Conservation (phyloP, 2,113 vertebrate species). For the Aptenodytes forsteri region DNA sequence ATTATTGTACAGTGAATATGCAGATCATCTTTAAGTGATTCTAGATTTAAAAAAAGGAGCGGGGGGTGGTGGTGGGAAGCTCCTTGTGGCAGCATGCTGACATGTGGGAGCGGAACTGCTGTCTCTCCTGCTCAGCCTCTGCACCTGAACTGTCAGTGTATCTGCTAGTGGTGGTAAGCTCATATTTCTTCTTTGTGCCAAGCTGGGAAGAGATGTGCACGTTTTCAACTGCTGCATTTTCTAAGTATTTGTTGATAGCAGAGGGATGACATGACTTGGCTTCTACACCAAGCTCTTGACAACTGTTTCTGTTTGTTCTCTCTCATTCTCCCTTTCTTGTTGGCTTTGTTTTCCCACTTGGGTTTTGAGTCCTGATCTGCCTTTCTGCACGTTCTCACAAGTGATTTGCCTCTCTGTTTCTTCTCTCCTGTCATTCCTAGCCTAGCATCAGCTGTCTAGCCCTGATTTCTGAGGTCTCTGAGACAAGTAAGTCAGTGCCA, state of each 20-base stretch:
- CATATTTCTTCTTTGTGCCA: background rate
- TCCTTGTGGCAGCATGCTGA: background rate
- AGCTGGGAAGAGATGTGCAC: background rate
- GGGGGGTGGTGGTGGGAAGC: too few species aligned
- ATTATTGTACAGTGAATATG: background rate
- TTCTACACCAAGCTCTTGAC: background rate
- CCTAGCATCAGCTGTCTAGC: background rate
- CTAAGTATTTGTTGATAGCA: background rate
- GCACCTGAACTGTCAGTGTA: background rate
- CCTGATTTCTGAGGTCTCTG: background rate
- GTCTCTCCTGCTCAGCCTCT: background rate
- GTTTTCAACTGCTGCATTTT: background rate
- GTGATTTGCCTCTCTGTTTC: background rate
- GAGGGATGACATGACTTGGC: background rate
- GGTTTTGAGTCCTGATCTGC: background rate
- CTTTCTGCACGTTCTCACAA: background rate
- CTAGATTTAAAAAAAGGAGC: background rate
- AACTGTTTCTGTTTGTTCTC: constrained; percentile 9
- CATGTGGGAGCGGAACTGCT: background rate
- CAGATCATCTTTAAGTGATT: background rate
- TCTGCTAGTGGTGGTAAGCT: background rate
- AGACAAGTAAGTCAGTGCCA: background rate
- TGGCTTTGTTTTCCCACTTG: background rate
- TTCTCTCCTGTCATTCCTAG: background rate
- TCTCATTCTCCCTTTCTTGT: background rate